Base-by-base conservation (phyloP, 1,140 invertebrate genomes). In the Cydia splendana region DNA sequence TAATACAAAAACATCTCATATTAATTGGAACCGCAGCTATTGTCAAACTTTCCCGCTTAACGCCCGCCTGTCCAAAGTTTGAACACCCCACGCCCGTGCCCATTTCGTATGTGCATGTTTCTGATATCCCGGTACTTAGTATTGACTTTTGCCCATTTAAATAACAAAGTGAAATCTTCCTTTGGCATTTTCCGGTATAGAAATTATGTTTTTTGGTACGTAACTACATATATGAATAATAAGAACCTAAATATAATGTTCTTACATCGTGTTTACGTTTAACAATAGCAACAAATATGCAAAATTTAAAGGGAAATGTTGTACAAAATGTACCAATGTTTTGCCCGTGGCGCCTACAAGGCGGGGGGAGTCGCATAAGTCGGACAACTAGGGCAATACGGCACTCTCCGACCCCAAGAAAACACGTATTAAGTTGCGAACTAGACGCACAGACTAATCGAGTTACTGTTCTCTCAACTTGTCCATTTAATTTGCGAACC, bases 381-480 rank as follows among this genome's bases (percentile, higher is more conserved):
- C n/a, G 5, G n/a, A 18, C n/a, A 20, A 18, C 53, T 57, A 7
- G 15, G n/a, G 53, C 53, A 18, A 57, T 13, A 13, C 65, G 20
- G 65, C 18, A n/a, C 28, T n/a, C 28, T n/a, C 6, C 20, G 7
- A 12, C 28, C 28, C 65, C 38, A 38, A 69, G 65, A 69, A 69
- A 69, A 69, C 30, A 69, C 65, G 65, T 34, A 24, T 28, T 7
- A 34, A 69, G 12, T 69, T n/a, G 28, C 15, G 4, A 69, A 38
- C 10, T 69, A 69, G 65, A 69, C 30, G 65, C 34, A 69, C 65
- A 69, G 13, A 24, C 65, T 69, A 69, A 69, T 69, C 30, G 28
- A 69, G 65, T 69, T 69, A 69, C 65, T 10, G 13, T 69, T 69
- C 65, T 69, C 65, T 69, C 65, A 69, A 69, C 65, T 69, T 69